Percentiles rank a stretch among this genome's conserved stretches.
phyloP scores from a whole-genome alignment of 1,140 invertebrate species.

The Drosophila mauritiana region DNA sequence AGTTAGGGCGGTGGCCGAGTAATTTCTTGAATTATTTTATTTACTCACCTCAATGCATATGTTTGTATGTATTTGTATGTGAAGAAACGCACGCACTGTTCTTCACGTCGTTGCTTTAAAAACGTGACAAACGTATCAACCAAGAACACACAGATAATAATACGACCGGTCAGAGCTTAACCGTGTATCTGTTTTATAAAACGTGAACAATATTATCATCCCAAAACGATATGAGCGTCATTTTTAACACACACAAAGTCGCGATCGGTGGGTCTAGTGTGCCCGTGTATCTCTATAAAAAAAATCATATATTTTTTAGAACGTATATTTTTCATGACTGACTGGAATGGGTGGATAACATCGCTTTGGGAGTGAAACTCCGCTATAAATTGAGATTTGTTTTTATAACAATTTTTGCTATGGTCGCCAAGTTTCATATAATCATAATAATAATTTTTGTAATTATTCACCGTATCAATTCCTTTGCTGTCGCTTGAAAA shows the following conservation, averaged over 20 bases:
- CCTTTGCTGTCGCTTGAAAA: too few species aligned
- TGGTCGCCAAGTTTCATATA: too few species aligned
- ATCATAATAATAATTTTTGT: too few species aligned
- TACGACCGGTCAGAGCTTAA: not conserved
- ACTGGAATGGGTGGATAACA: too few species aligned
- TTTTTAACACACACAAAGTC: constrained; percentile 14
- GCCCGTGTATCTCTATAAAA: too few species aligned
- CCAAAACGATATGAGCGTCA: constrained; percentile 10
- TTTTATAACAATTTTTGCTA: too few species aligned
- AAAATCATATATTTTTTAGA: too few species aligned
- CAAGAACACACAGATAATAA: not conserved
- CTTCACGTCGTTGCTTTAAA: not conserved
- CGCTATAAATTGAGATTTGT: too few species aligned
- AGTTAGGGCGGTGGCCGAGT: constrained; percentile 23
- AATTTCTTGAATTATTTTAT: not conserved
- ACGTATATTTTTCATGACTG: too few species aligned
- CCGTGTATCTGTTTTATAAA: not conserved
- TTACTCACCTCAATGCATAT: constrained; percentile 1
- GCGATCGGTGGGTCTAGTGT: not conserved
- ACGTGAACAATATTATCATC: constrained; percentile 4
- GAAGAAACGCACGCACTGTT: not conserved
- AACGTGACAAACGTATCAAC: not conserved
- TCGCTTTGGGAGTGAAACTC: too few species aligned
- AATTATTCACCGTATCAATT: too few species aligned
- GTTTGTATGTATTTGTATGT: constrained; percentile 1